These are phyloP conservation scores for Piscicola geometra DNA, from an alignment of 2,888 invertebrate species.

Conservation along the genomic window DNA sequence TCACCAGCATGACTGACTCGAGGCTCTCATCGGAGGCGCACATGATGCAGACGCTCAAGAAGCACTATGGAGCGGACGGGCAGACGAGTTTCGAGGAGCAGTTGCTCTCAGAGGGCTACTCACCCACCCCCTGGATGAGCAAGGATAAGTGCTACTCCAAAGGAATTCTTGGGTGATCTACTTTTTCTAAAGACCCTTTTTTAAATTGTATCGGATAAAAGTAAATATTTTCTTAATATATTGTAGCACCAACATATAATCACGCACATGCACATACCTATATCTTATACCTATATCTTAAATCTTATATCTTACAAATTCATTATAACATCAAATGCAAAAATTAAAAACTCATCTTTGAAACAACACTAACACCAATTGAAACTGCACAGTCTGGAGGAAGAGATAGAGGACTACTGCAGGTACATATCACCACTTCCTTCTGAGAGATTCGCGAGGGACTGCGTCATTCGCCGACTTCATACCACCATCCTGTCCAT, in stretches of 20 bases:
- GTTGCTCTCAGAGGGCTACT: neutral
- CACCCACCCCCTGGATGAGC: conserved; percentile 25
- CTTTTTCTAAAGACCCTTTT: too few relatives aligned
- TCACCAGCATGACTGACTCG: neutral
- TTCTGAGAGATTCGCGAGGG: conserved; percentile 39
- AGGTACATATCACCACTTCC: conserved; percentile 42
- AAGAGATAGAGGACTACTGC: conserved; percentile 43
- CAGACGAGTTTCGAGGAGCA: neutral
- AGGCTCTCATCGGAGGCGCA: neutral
- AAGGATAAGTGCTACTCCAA: conserved; percentile 22
- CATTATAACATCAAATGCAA: too few relatives aligned
- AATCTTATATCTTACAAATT: neutral
- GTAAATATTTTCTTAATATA: too few relatives aligned
- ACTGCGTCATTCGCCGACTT: conserved; percentile 41
- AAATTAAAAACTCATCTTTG: too few relatives aligned
- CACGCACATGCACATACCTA: too few relatives aligned
- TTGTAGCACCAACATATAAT: too few relatives aligned
- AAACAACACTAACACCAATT: neutral
- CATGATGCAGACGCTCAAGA: neutral
- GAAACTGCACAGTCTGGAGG: conserved; percentile 36
- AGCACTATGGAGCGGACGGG: neutral
- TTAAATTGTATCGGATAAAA: too few relatives aligned
- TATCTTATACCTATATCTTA: too few relatives aligned
- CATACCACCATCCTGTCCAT: conserved; percentile 37
- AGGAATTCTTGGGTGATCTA: conserved; percentile 31